Evolutionary conservation across 2,888 invertebrate species (phyloP).

Genomic region (Syritta pipiens): DNA sequence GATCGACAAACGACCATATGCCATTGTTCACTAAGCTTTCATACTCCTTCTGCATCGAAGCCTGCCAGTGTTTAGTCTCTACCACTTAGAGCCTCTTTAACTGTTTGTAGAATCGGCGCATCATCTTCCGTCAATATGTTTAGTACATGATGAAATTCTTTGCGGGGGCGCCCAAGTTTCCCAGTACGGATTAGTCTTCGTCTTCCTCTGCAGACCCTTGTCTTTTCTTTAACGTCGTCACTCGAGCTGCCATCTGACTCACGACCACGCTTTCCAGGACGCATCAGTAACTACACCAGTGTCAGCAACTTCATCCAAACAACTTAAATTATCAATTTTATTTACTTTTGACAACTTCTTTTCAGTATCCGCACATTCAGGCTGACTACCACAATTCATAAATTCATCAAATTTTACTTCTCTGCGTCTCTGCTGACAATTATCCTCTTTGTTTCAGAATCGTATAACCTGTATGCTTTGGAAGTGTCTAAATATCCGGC

Average conservation of each 20-base stretch:
- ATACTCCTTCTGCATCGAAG: neutral
- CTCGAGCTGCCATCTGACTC: no score
- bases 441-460: neutral
- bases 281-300: no score
- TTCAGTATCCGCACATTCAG: neutral
- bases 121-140: neutral
- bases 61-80: neutral
- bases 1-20: neutral
- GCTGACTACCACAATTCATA: neutral
- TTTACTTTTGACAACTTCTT: neutral
- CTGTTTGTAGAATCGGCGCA: neutral
- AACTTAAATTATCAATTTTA: no score
- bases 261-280: no score
- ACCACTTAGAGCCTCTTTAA: neutral
- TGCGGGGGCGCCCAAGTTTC: neutral
- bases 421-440: slow-evolving; percentile 1
- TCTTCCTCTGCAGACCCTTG: no score
- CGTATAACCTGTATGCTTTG: slow-evolving; percentile 6
- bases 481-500: neutral
- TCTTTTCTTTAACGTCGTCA: no score
- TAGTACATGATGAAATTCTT: neutral
- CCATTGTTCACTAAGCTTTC: neutral
- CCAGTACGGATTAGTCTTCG: neutral
- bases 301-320: no score
- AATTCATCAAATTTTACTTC: neutral